These are phyloP conservation scores for Acrocyrtus sp. DNA, from an alignment of 2,888 invertebrate genomes.

Conservation along the genomic window DNA sequence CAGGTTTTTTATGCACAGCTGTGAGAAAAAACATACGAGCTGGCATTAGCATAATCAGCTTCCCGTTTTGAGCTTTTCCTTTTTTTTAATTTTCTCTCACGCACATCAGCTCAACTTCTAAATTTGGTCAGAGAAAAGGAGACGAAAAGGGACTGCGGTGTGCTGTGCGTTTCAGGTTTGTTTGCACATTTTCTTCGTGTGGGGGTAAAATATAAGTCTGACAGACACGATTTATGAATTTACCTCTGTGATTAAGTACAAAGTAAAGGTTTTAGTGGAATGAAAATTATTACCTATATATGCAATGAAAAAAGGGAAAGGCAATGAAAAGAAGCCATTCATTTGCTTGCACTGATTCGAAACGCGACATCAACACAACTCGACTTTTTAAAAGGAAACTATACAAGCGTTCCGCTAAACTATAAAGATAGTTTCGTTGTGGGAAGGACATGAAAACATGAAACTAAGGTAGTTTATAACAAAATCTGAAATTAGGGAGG, in stretches of 20 bases:
- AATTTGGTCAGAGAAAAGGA: neutral
- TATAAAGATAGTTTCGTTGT: neutral
- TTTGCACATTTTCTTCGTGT: neutral
- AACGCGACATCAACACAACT: slow-evolving; percentile 1
- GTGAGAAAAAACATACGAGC: neutral
- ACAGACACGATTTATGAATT: neutral
- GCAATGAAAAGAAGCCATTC: neutral
- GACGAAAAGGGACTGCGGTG: neutral
- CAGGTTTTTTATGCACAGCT: too few species aligned
- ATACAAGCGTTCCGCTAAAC: slow-evolving; percentile 3
- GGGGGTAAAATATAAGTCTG: neutral
- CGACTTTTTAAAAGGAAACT: too few species aligned
- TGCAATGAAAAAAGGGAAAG: slow-evolving; percentile 5
- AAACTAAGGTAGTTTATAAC: neutral
- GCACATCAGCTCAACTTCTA: neutral
- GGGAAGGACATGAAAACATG: neutral
- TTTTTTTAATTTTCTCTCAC: neutral
- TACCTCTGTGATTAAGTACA: neutral
- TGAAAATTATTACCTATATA: too few species aligned
- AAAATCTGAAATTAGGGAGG: neutral
- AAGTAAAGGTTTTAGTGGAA: neutral
- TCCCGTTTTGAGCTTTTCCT: neutral
- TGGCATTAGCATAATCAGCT: neutral
- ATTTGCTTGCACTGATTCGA: slow-evolving; percentile 3
- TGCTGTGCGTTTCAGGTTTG: neutral